Evolutionary conservation across 2,888 invertebrate species (phyloP).

Genomic region (Metallyticus violacea): DNA sequence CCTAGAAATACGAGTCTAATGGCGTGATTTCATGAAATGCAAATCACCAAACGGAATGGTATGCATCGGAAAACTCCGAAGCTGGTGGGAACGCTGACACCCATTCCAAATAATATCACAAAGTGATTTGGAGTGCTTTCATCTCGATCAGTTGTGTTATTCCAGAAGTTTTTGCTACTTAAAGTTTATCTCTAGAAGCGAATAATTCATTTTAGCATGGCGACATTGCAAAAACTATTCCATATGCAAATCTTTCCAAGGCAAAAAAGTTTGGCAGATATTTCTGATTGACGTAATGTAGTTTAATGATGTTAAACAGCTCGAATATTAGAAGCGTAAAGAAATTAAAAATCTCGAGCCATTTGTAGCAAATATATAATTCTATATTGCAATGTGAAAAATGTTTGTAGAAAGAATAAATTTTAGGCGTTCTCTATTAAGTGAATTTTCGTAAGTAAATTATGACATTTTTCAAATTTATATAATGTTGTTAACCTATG

Average conservation of each 20-base stretch:
- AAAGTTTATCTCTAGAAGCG: not conserved
- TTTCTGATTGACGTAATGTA: too few species aligned
- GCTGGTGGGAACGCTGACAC: not conserved
- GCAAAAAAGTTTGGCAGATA: not conserved
- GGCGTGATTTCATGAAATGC: conserved; percentile 15
- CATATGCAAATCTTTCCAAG: not conserved
- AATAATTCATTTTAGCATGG: not conserved
- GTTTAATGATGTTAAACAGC: too few species aligned
- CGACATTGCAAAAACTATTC: not conserved
- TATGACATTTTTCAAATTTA: too few species aligned
- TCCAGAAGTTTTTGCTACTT: not conserved
- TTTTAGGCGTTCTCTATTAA: too few species aligned
- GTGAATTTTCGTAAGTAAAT: too few species aligned
- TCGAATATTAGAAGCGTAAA: too few species aligned
- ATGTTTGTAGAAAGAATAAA: too few species aligned
- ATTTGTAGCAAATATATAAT: too few species aligned
- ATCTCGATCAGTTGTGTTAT: not conserved
- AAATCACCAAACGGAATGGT: not conserved
- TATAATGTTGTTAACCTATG: too few species aligned
- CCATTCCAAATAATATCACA: not conserved
- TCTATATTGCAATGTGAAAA: too few species aligned
- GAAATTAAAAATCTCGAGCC: too few species aligned
- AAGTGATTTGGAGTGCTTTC: not conserved
- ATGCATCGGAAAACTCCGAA: too few species aligned
- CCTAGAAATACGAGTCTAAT: conserved; percentile 9